Conservation (phyloP, 2,888 invertebrate genomes). For the Salticus scenicus region DNA sequence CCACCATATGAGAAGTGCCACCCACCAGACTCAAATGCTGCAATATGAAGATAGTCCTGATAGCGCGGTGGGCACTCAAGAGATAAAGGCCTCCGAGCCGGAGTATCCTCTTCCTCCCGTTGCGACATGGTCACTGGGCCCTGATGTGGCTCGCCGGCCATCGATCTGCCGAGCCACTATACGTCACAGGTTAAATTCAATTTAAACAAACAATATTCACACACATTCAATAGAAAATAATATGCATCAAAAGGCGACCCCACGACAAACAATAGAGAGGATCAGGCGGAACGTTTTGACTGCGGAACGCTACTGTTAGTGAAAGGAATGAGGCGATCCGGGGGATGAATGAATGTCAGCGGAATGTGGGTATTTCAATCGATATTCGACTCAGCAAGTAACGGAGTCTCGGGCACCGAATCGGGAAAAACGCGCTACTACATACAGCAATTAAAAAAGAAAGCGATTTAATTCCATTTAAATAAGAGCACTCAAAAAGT, state of each 20-base stretch:
- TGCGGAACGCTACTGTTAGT: background rate
- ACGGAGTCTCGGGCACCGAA: background rate
- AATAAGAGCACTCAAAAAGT: too few species aligned
- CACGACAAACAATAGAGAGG: background rate
- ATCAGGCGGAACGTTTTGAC: background rate
- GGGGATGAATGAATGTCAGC: slow-evolving; percentile 5
- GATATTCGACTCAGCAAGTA: background rate
- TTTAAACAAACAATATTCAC: background rate
- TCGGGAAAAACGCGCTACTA: too few species aligned
- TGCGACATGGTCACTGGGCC: slow-evolving; percentile 47
- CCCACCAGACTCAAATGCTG: slow-evolving; percentile 52
- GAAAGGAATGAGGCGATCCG: too few species aligned
- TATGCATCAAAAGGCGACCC: background rate
- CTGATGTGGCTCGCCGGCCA: slow-evolving; percentile 7
- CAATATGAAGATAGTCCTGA: slow-evolving; percentile 61
- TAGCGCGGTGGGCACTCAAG: slow-evolving; percentile 55
- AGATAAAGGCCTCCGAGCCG: slow-evolving; percentile 42
- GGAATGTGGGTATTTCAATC: background rate
- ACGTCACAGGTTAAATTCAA: slow-evolving; percentile 14
- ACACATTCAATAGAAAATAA: background rate
- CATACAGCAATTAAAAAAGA: too few species aligned
- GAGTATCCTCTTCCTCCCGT: slow-evolving; percentile 49
- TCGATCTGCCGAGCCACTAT: slow-evolving; percentile 28
- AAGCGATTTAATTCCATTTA: too few species aligned
- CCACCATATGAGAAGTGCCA: background rate